phyloP scores from a whole-genome alignment of 1,140 invertebrate genomes.

The Cryptotermes secundus region DNA sequence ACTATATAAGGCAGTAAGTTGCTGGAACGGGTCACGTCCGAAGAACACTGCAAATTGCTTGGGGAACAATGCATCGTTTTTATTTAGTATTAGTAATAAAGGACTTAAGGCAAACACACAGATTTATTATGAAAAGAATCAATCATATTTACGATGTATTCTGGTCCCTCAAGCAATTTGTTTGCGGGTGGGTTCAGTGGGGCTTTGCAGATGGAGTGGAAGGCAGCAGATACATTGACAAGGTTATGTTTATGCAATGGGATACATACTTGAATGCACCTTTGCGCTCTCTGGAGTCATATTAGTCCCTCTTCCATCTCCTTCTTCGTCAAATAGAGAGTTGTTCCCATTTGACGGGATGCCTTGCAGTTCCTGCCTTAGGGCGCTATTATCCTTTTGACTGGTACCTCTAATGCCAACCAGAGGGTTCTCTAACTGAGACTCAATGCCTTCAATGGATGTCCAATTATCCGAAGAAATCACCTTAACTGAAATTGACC shows the following conservation, averaged over 20 bases:
- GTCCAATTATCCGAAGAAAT: constrained; percentile 50
- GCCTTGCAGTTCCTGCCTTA: constrained; percentile 33
- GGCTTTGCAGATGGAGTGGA: not conserved
- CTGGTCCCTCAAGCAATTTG: no score
- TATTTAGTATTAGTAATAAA: no score
- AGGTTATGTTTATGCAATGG: not conserved
- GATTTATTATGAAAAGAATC: no score
- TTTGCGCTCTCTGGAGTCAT: constrained; percentile 31
- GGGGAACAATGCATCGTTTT: not conserved
- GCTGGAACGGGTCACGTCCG: not conserved
- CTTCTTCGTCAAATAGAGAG: constrained; percentile 35
- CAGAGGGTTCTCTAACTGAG: constrained; percentile 55
- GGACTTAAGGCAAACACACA: no score
- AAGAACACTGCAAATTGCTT: not conserved
- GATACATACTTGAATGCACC: constrained; percentile 38
- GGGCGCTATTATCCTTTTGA: constrained; percentile 34
- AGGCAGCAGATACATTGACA: not conserved
- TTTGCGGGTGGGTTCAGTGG: no score
- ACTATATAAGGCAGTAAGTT: no score
- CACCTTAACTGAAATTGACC: constrained; percentile 52
- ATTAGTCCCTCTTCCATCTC: constrained; percentile 33
- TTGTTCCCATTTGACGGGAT: constrained; percentile 34
- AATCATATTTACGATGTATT: no score
- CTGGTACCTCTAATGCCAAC: constrained; percentile 42
- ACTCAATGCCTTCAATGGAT: constrained; percentile 52